Percentiles rank a stretch among this genome's conserved stretches.
These are phyloP conservation scores for Rhabdomys pumilio DNA, from an alignment of 2,797 vertebrate genomes.

Conservation along the genomic window DNA sequence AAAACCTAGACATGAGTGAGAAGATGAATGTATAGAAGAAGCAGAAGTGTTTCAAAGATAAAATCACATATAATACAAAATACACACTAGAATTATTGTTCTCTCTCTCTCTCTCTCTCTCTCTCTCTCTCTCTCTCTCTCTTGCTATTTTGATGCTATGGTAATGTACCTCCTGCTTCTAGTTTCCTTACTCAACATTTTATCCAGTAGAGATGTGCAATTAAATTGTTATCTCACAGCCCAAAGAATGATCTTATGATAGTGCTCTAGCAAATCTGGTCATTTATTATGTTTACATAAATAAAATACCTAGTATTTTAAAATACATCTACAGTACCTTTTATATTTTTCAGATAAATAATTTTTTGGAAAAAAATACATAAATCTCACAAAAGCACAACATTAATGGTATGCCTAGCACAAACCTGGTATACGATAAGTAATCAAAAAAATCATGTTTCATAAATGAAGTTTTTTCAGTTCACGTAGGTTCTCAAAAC, in stretches of 20 bases:
- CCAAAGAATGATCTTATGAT: not conserved
- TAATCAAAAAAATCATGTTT: not conserved
- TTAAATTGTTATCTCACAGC: not conserved
- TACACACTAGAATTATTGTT: not conserved
- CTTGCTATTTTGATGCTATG: not conserved
- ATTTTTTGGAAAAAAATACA: not conserved
- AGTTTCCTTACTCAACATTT: not conserved
- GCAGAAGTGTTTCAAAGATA: not conserved
- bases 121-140: not conserved
- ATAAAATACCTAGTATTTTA: not conserved
- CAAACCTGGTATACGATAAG: not conserved
- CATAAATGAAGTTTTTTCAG: not conserved
- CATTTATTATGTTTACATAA: not conserved
- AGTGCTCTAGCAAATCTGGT: not conserved
- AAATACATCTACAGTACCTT: not conserved
- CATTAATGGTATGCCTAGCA: not conserved
- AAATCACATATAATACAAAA: not conserved
- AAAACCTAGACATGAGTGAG: not conserved
- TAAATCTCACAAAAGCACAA: not conserved
- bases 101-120: not conserved
- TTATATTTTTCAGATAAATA: conserved; percentile 9
- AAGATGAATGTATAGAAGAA: not conserved
- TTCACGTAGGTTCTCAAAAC: not conserved
- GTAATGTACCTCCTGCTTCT: not conserved
- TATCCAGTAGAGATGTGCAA: not conserved